A percentile compares a stretch with the other conserved stretches of the same genome.
Conservation (phyloP, 1,140 invertebrate species). For the Trichonephila clavipes region DNA sequence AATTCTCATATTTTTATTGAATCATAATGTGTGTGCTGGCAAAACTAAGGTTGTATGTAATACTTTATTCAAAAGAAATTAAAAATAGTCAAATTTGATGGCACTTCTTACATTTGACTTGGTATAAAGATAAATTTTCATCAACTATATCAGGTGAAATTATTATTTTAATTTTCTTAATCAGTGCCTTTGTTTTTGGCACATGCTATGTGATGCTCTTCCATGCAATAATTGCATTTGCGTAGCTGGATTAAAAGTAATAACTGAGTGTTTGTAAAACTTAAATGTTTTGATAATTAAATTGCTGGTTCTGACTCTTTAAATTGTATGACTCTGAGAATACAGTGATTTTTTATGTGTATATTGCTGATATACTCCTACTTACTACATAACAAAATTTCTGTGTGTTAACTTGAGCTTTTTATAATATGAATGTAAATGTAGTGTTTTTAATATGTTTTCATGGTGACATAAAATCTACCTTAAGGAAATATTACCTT, state of each 20-base stretch:
- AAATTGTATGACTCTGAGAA: slow-evolving; percentile 11
- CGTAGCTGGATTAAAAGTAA: slow-evolving; percentile 44
- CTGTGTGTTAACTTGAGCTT: slow-evolving; percentile 47
- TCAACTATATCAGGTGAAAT: background rate
- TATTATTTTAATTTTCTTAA: slow-evolving; percentile 36
- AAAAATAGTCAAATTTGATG: too few relatives aligned
- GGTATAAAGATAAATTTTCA: slow-evolving; percentile 54
- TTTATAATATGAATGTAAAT: slow-evolving; percentile 67
- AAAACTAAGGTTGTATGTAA: too few relatives aligned
- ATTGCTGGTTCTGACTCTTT: slow-evolving; percentile 27
- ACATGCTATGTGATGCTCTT: slow-evolving; percentile 71
- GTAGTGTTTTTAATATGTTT: slow-evolving; percentile 68
- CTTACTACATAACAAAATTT: slow-evolving; percentile 66
- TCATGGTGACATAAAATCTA: slow-evolving; percentile 28
- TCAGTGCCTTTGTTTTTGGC: slow-evolving; percentile 71
- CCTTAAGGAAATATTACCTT: background rate
- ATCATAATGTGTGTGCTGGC: too few relatives aligned
- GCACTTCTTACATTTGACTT: slow-evolving; percentile 42
- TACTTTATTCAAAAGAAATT: too few relatives aligned
- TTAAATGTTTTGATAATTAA: slow-evolving; percentile 63
- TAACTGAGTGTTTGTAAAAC: slow-evolving; percentile 58
- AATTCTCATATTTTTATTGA: too few relatives aligned
- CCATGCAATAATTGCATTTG: slow-evolving; percentile 73
- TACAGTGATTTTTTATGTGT: slow-evolving; percentile 11
- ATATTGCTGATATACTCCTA: slow-evolving; percentile 57